phyloP scores from a whole-genome alignment of 2,888 invertebrate genomes.

The Tenthredo amoena region DNA sequence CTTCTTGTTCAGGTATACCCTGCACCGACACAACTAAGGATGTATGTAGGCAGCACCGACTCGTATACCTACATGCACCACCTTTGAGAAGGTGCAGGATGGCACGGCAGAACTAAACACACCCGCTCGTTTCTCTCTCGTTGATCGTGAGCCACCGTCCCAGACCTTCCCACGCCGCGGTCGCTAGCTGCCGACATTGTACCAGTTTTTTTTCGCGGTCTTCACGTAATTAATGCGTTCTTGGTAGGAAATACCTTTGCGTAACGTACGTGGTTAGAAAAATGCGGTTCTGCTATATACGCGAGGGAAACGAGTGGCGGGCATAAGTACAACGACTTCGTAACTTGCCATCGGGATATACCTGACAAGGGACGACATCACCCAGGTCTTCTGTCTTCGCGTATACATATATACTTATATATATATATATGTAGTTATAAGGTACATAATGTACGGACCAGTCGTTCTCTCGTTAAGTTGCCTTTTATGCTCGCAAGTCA shows the following conservation, averaged over 20 bases:
- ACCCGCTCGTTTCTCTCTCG: constrained; percentile 16
- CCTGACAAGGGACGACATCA: not conserved
- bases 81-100: not conserved
- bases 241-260: constrained; percentile 44
- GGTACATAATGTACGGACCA: not conserved
- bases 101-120: not conserved
- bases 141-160: constrained; percentile 13
- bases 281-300: not conserved
- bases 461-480: not conserved
- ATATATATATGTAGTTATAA: not conserved
- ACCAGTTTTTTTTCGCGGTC: constrained; percentile 17
- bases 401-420: not conserved
- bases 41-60: not conserved
- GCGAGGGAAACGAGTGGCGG: not conserved
- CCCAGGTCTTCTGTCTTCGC: not conserved
- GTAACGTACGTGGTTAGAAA: constrained; percentile 28
- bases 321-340: not conserved
- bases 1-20: constrained; percentile 16
- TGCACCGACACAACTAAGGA: not conserved
- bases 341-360: not conserved
- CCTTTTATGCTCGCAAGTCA: not conserved
- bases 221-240: constrained; percentile 46
- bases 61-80: not conserved
- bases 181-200: constrained; percentile 39
- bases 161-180: constrained; percentile 48